These are phyloP conservation scores for Temnothorax rugatulus DNA, from an alignment of 2,888 invertebrate species.

Conservation along the genomic window DNA sequence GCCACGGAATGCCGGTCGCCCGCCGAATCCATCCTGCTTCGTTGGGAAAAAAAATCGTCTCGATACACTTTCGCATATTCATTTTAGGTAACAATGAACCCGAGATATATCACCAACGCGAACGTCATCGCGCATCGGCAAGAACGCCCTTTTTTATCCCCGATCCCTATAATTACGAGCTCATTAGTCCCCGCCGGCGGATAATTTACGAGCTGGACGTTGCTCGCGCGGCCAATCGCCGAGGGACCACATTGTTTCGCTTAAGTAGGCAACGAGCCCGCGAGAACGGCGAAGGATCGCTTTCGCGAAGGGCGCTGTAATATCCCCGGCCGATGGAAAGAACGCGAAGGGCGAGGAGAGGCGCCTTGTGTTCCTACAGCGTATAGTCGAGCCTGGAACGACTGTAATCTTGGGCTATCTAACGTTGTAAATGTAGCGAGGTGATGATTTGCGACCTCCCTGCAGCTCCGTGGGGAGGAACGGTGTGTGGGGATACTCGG, in stretches of 20 bases:
- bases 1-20: not conserved
- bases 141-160: conserved; percentile 48
- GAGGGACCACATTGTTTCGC: conserved; percentile 68
- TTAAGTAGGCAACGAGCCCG: conserved; percentile 53
- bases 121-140: conserved; percentile 37
- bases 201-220: conserved; percentile 66
- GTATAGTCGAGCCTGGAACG: conserved; percentile 60
- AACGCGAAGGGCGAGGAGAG: conserved; percentile 22
- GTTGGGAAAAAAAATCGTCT: not conserved
- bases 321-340: conserved; percentile 30
- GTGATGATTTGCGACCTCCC: conserved; percentile 86
- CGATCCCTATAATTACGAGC: conserved; percentile 70
- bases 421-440: conserved; percentile 83
- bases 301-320: conserved; percentile 62
- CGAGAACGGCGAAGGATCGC: conserved; percentile 55
- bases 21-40: not conserved
- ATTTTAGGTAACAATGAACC: conserved; percentile 26
- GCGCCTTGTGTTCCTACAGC: conserved; percentile 33
- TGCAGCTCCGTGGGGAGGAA: conserved; percentile 71
- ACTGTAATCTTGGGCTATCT: conserved; percentile 85
- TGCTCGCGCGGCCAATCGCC: conserved; percentile 45
- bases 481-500: conserved; percentile 65
- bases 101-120: conserved; percentile 50
- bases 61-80: conserved; percentile 29
- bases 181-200: conserved; percentile 71